Conservation (phyloP, 2,888 invertebrate genomes). For the Melieria omissa region DNA sequence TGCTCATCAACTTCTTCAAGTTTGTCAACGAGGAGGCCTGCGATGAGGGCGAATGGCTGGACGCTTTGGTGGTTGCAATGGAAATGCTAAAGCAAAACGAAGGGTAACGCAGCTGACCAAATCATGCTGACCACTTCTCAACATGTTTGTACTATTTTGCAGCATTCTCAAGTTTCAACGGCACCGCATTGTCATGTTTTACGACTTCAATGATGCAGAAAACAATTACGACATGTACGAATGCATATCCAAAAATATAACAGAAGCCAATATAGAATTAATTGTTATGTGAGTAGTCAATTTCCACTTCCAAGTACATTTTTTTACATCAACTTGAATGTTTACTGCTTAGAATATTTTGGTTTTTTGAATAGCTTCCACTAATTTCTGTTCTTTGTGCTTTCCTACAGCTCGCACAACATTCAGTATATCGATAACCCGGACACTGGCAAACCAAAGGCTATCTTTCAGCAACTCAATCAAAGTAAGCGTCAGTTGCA, state of each 20-base stretch:
- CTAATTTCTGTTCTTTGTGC: neutral
- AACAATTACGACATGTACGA: slow-evolving; percentile 69
- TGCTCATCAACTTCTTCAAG: slow-evolving; percentile 65
- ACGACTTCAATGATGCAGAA: slow-evolving; percentile 71
- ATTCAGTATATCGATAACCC: slow-evolving; percentile 61
- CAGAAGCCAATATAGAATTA: slow-evolving; percentile 71
- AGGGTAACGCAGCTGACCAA: slow-evolving; percentile 43
- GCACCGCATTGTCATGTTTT: slow-evolving; percentile 74
- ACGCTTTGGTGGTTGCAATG: slow-evolving; percentile 72
- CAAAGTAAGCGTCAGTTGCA: slow-evolving; percentile 53
- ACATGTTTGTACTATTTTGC: slow-evolving; percentile 10
- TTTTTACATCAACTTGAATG: no score
- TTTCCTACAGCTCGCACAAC: slow-evolving; percentile 58
- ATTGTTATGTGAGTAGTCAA: slow-evolving; percentile 71
- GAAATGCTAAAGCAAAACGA: slow-evolving; percentile 67
- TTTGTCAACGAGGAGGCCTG: slow-evolving; percentile 64
- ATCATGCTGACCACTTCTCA: neutral
- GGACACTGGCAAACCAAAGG: slow-evolving; percentile 53
- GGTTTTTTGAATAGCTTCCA: neutral
- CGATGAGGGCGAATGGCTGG: slow-evolving; percentile 75
- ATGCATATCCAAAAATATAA: slow-evolving; percentile 69
- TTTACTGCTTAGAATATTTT: neutral
- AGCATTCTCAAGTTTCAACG: slow-evolving; percentile 65
- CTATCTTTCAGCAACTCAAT: slow-evolving; percentile 48
- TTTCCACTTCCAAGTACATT: no score